Conservation (phyloP, 2,797 vertebrate genomes). For the Emydoidea blandingii region DNA sequence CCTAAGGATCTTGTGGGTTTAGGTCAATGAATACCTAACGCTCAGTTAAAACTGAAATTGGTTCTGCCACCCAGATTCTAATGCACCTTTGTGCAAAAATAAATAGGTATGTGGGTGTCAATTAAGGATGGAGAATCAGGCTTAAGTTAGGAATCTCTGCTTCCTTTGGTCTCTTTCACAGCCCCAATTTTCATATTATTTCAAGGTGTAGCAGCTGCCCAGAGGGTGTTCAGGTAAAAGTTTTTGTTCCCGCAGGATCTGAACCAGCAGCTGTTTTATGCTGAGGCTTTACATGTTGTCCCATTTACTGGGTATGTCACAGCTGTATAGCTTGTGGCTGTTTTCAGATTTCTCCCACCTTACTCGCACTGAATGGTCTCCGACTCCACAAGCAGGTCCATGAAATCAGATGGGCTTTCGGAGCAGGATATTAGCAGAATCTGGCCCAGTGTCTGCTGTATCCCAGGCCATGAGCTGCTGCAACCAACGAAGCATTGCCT, state of each 20-base stretch:
- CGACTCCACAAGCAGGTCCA: neutral
- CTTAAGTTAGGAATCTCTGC: neutral
- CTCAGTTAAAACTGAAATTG: neutral
- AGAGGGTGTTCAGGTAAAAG: neutral
- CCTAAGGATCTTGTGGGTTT: neutral
- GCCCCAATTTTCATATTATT: neutral
- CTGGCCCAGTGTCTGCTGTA: neutral
- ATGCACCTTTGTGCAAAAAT: neutral
- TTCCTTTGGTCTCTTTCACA: neutral
- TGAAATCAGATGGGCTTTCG: neutral
- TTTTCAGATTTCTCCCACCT: neutral
- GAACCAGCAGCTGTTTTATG: neutral
- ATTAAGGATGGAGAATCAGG: neutral
- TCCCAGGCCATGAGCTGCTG: neutral
- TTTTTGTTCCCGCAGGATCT: neutral
- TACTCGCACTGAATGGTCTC: neutral
- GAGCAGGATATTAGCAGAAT: neutral
- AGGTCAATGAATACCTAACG: neutral
- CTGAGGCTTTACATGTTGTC: neutral
- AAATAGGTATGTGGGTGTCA: neutral
- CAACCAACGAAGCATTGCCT: neutral
- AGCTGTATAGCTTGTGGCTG: neutral
- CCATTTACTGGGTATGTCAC: neutral
- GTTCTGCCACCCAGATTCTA: too few relatives aligned
- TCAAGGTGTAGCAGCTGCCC: neutral